Evolutionary conservation across 2,113 vertebrate genomes (phyloP).

Genomic region (Sphaerodactylus townsendi): DNA sequence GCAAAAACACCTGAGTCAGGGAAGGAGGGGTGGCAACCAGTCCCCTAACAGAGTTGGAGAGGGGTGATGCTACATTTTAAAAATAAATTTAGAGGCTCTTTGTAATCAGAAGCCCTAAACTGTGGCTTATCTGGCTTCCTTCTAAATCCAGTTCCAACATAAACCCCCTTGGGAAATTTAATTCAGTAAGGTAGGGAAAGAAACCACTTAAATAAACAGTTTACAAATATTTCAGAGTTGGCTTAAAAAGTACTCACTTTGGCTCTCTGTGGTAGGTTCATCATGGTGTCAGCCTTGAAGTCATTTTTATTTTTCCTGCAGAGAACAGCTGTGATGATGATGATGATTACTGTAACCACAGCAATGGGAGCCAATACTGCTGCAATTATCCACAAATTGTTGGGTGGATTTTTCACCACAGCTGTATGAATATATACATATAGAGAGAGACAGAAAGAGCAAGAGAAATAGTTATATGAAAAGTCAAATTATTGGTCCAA

Average conservation of each 20-base stretch:
- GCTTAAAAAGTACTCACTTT: slow-evolving; percentile 78
- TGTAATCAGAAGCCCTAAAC: too few relatives aligned
- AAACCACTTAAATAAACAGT: neutral
- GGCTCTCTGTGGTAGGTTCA: slow-evolving; percentile 92
- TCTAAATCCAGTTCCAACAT: too few relatives aligned
- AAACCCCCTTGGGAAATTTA: too few relatives aligned
- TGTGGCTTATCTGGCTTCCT: too few relatives aligned
- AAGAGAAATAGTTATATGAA: neutral
- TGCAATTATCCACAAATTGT: slow-evolving; percentile 98
- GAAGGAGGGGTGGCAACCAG: too few relatives aligned
- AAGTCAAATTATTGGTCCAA: neutral
- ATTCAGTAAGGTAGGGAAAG: too few relatives aligned
- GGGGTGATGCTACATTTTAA: too few relatives aligned
- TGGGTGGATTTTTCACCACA: slow-evolving; percentile 95
- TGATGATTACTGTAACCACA: slow-evolving; percentile 93
- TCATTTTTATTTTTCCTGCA: slow-evolving; percentile 98
- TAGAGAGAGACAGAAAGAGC: neutral
- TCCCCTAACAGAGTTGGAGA: too few relatives aligned
- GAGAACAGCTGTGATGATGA: slow-evolving; percentile 96
- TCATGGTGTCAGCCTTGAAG: slow-evolving; percentile 92
- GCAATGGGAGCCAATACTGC: slow-evolving; percentile 93
- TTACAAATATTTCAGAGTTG: rapidly evolving
- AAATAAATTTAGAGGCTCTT: too few relatives aligned
- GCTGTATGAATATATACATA: slow-evolving; percentile 71
- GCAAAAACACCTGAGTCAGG: too few relatives aligned